Evolutionary conservation across 2,888 invertebrate genomes (phyloP).

Genomic region (Oithona nana): DNA sequence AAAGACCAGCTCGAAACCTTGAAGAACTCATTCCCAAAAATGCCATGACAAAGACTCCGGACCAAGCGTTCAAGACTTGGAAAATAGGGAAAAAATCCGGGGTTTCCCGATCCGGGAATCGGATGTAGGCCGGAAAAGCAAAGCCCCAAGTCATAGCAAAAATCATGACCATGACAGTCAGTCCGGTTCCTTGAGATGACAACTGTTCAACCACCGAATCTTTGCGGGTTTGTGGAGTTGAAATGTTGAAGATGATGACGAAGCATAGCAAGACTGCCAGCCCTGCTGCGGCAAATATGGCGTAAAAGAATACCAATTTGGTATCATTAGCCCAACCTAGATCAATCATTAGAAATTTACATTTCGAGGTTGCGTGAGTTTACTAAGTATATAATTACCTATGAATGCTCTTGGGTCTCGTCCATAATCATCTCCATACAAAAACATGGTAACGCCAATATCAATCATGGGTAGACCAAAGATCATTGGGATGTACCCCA

Average conservation of each 20-base stretch:
- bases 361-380: too few relatives aligned
- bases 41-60: constrained; percentile 20
- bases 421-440: constrained; percentile 7
- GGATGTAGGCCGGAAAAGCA: constrained; percentile 8
- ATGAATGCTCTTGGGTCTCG: constrained; percentile 11
- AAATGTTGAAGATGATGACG: constrained; percentile 1
- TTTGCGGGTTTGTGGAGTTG: constrained; percentile 5
- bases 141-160: constrained; percentile 8
- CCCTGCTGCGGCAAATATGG: background rate
- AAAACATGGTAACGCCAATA: background rate
- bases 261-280: background rate
- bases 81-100: constrained; percentile 9
- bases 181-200: background rate
- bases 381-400: too few relatives aligned
- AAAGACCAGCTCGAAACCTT: constrained; percentile 17
- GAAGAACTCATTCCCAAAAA: constrained; percentile 20
- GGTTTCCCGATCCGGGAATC: constrained; percentile 6
- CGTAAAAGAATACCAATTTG: constrained; percentile 5
- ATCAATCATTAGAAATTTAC: too few relatives aligned
- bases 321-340: constrained; percentile 14
- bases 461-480: background rate
- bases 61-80: constrained; percentile 12
- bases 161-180: background rate
- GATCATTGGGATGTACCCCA: background rate
- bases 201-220: constrained; percentile 3